A percentile compares a stretch with the other conserved stretches of the same genome.
Conservation (phyloP, 2,797 vertebrate species). For the Cryptoprocta ferox region DNA sequence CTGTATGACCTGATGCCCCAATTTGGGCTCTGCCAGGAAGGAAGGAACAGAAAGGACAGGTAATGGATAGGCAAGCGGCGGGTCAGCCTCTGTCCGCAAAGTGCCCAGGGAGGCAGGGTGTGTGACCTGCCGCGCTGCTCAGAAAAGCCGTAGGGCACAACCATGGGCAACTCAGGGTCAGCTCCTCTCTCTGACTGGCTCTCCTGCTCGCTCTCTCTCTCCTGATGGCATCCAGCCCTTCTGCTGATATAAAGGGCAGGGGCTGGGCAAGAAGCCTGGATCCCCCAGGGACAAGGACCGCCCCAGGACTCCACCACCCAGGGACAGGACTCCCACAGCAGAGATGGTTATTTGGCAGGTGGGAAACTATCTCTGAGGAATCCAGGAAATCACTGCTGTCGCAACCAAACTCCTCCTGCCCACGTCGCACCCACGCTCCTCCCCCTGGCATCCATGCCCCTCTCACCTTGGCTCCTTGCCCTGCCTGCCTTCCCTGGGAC, state of each 20-base stretch:
- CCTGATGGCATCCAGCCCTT: no score
- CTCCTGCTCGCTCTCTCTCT: not conserved
- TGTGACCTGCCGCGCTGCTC: not conserved
- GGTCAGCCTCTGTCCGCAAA: not conserved
- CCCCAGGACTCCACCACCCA: not conserved
- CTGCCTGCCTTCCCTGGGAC: not conserved
- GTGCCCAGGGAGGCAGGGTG: fast-evolving
- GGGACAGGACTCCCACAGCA: not conserved
- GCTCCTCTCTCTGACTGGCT: not conserved
- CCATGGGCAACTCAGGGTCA: not conserved
- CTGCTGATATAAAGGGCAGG: not conserved
- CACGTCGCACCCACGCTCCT: fast-evolving
- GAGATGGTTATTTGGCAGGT: not conserved
- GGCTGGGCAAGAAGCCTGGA: not conserved
- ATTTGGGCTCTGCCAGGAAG: not conserved
- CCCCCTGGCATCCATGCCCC: fast-evolving
- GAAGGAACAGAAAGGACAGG: not conserved
- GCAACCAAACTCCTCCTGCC: not conserved
- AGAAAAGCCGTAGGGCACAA: not conserved
- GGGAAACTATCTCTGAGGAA: not conserved
- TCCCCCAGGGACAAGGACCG: no score
- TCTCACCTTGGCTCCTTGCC: no score
- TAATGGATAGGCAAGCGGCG: fast-evolving
- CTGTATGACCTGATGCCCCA: fast-evolving
- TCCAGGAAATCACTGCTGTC: not conserved